These are phyloP conservation scores for Macropis europaea DNA, from an alignment of 2,888 invertebrate genomes.

Conservation along the genomic window DNA sequence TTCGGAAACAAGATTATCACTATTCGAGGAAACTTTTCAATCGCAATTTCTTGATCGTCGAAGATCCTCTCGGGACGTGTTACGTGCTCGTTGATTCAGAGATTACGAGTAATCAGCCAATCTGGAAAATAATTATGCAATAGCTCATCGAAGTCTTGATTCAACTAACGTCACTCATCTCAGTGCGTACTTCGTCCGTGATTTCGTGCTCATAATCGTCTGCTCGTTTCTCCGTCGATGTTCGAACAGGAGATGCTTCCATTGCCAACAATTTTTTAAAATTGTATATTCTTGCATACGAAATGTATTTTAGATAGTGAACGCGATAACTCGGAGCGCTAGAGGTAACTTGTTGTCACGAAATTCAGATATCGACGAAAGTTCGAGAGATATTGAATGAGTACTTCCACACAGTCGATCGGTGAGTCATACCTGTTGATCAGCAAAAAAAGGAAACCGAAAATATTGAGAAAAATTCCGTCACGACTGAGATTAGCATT, in stretches of 20 bases:
- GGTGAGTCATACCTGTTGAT: too few relatives aligned
- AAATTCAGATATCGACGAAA: too few relatives aligned
- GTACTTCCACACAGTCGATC: too few relatives aligned
- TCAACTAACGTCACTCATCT: slow-evolving; percentile 1
- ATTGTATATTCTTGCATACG: too few relatives aligned
- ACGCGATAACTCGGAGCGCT: too few relatives aligned
- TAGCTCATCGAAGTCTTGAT: slow-evolving; percentile 13
- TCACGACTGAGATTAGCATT: too few relatives aligned
- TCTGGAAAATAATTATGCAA: slow-evolving; percentile 34
- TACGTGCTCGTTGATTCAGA: slow-evolving; percentile 13
- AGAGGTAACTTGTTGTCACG: too few relatives aligned
- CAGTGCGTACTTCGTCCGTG: background rate
- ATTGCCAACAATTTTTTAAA: too few relatives aligned
- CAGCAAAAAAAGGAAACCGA: too few relatives aligned
- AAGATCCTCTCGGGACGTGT: background rate
- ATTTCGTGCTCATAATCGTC: background rate
- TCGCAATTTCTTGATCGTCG: background rate
- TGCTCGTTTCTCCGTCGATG: background rate
- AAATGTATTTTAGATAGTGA: too few relatives aligned
- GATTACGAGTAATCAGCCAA: slow-evolving; percentile 22
- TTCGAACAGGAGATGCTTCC: background rate
- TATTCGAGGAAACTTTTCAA: background rate
- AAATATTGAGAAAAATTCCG: too few relatives aligned
- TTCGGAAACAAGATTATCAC: background rate
- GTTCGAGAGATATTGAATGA: too few relatives aligned